Conservation (phyloP, 2,888 invertebrate species). For the Dioctria rufipes region DNA sequence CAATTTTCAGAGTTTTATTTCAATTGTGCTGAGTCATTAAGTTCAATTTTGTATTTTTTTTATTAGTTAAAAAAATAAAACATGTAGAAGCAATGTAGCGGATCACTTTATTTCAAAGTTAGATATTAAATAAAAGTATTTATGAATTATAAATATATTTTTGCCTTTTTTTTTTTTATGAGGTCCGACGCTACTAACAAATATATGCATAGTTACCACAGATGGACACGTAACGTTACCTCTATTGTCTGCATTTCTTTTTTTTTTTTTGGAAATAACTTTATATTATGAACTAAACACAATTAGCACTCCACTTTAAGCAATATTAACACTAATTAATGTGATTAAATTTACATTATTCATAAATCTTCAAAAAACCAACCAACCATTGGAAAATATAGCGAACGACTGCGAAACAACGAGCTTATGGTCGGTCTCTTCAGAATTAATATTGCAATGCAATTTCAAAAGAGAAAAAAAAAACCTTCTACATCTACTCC, state of each 20-base stretch:
- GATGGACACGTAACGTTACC: neutral
- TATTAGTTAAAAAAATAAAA: too few species aligned
- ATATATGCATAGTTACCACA: neutral
- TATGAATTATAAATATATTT: too few species aligned
- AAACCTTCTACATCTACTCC: neutral
- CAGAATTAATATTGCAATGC: neutral
- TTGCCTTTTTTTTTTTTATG: too few species aligned
- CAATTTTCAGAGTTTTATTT: too few species aligned
- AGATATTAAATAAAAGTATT: too few species aligned
- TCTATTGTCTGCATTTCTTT: too few species aligned
- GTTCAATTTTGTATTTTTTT: too few species aligned
- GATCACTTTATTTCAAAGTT: too few species aligned
- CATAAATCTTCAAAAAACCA: constrained; percentile 15
- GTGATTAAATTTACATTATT: constrained; percentile 33
- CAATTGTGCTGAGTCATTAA: too few species aligned
- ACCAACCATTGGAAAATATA: constrained; percentile 26
- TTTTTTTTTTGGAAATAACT: too few species aligned
- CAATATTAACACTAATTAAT: constrained; percentile 37
- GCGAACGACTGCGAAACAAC: constrained; percentile 28
- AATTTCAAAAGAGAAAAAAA: neutral
- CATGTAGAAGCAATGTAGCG: too few species aligned
- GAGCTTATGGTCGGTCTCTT: neutral
- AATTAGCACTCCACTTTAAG: constrained; percentile 38
- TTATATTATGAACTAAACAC: constrained; percentile 12
- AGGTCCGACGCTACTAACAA: too few species aligned